These are phyloP conservation scores for Nansenia antarctica DNA, from an alignment of 2,113 vertebrate genomes.

Conservation along the genomic window DNA sequence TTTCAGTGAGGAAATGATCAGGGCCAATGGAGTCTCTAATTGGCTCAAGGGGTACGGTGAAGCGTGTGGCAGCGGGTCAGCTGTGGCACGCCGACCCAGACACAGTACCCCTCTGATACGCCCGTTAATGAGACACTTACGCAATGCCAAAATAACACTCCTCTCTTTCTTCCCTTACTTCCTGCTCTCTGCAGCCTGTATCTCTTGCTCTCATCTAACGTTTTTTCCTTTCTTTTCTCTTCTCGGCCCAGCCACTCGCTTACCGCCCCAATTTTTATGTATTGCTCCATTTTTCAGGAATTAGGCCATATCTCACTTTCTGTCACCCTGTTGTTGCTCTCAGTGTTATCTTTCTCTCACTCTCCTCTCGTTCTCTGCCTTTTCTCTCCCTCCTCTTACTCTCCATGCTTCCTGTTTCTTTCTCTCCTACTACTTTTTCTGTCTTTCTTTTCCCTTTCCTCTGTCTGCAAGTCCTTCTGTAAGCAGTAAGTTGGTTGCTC, in stretches of 20 bases:
- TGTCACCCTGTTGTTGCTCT: background rate
- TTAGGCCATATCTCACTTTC: background rate
- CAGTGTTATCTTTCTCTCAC: background rate
- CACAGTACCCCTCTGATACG: slow-evolving; percentile 38
- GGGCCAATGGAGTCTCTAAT: slow-evolving; percentile 30
- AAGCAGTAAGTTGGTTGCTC: background rate
- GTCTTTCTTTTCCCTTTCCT: background rate
- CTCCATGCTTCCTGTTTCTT: background rate
- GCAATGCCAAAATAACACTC: slow-evolving; percentile 15
- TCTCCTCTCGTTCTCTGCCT: background rate
- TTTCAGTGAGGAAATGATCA: slow-evolving; percentile 9
- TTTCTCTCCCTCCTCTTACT: background rate
- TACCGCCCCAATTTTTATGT: background rate
- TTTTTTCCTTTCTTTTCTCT: background rate
- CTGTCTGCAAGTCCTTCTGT: background rate
- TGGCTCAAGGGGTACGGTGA: slow-evolving; percentile 22
- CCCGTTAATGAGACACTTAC: slow-evolving; percentile 30
- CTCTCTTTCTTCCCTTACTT: slow-evolving; percentile 15
- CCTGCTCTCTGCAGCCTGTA: slow-evolving; percentile 14
- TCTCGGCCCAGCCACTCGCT: background rate
- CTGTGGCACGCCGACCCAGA: slow-evolving; percentile 18
- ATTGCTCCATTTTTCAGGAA: background rate
- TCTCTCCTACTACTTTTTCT: background rate
- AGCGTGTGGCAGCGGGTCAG: slow-evolving; percentile 36
- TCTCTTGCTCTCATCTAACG: background rate